Evolutionary conservation across 2,797 vertebrate genomes (phyloP).

Genomic region (Gallirallus australis): DNA sequence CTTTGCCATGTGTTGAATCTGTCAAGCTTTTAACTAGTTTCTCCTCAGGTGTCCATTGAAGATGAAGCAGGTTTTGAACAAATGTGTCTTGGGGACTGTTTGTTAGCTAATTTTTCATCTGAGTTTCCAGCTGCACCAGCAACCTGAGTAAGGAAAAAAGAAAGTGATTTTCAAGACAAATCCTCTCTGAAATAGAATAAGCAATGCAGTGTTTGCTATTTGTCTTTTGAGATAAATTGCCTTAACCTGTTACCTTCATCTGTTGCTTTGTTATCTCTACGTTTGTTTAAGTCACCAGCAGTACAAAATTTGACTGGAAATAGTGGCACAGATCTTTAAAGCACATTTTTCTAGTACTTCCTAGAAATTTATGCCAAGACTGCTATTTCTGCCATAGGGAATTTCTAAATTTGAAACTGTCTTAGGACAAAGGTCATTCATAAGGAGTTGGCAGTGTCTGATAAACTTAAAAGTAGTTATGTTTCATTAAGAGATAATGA

Average conservation of each 20-base stretch:
- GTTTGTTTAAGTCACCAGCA: constrained; percentile 45
- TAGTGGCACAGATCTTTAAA: constrained; percentile 18
- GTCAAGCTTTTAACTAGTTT: constrained; percentile 74
- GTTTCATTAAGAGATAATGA: constrained; percentile 12
- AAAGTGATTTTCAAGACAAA: constrained; percentile 51
- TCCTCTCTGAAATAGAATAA: not conserved
- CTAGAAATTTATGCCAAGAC: constrained; percentile 44
- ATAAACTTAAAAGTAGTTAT: constrained; percentile 7
- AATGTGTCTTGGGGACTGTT: constrained; percentile 39
- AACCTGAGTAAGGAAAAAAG: constrained; percentile 32
- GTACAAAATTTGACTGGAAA: constrained; percentile 28
- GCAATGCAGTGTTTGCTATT: constrained; percentile 11
- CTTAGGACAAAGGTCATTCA: constrained; percentile 2
- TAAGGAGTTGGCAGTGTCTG: not conserved
- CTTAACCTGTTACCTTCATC: constrained; percentile 22
- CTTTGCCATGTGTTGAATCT: constrained; percentile 59
- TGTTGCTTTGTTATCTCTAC: constrained; percentile 30
- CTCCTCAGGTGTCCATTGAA: constrained; percentile 67
- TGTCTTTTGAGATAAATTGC: constrained; percentile 30
- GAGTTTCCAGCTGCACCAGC: constrained; percentile 47
- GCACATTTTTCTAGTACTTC: constrained; percentile 15
- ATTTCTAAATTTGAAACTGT: constrained; percentile 46
- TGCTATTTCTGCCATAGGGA: not conserved
- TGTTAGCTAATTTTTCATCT: constrained; percentile 65
- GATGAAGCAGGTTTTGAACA: constrained; percentile 72